A percentile compares a stretch with the other conserved stretches of the same genome.
Conservation (phyloP, 1,140 invertebrate genomes). For the Oryctes rhinoceros region DNA sequence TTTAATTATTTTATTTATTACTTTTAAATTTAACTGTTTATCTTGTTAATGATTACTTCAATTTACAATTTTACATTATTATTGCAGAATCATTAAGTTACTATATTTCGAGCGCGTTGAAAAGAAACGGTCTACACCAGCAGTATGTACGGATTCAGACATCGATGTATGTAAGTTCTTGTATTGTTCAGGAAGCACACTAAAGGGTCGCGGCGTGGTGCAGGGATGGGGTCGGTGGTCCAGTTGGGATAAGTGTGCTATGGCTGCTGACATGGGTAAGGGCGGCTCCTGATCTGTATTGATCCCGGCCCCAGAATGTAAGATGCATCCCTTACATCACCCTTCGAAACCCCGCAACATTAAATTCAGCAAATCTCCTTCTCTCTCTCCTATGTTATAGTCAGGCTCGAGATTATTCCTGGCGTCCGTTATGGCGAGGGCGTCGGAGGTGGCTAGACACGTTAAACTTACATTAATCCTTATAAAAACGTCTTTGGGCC, state of each 20-base stretch:
- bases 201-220: constrained; percentile 39
- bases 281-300: constrained; percentile 61
- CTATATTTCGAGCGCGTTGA: not conserved
- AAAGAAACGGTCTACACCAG: not conserved
- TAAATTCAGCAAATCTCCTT: constrained; percentile 33
- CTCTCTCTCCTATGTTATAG: constrained; percentile 8
- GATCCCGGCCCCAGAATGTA: constrained; percentile 60
- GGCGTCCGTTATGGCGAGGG: constrained; percentile 10
- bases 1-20: too few species aligned
- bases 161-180: constrained; percentile 33
- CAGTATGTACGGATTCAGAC: not conserved
- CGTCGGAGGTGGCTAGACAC: not conserved
- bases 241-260: constrained; percentile 54
- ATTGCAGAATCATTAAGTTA: not conserved
- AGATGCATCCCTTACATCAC: constrained; percentile 60
- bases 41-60: not conserved
- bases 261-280: constrained; percentile 60
- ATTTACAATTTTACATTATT: constrained; percentile 14
- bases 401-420: not conserved
- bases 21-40: too few species aligned
- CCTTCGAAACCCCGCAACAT: constrained; percentile 41
- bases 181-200: constrained; percentile 42
- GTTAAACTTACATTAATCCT: not conserved
- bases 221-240: constrained; percentile 39
- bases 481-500: constrained; percentile 5